phyloP scores from a whole-genome alignment of 2,888 invertebrate genomes.

The Drosophila quinaria region DNA sequence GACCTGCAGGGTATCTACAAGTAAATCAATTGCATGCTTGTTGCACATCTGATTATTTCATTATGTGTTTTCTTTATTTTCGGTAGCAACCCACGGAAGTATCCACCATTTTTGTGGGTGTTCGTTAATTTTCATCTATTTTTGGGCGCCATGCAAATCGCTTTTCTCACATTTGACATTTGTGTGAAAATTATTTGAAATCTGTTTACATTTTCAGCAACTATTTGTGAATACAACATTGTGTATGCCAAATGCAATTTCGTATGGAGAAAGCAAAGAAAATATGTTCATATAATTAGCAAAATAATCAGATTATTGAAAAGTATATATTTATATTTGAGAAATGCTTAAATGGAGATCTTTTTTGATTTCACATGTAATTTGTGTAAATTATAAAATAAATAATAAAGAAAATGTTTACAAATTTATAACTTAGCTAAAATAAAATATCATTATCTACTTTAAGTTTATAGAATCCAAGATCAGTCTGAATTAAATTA shows the following conservation, averaged over 20 bases:
- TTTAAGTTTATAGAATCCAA: no score
- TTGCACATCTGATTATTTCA: conserved; percentile 21
- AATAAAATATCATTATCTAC: no score
- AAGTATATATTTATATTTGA: no score
- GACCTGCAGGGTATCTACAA: conserved; percentile 2
- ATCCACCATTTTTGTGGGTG: conserved; percentile 65
- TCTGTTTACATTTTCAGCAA: conserved; percentile 38
- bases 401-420: no score
- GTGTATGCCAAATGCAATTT: background rate
- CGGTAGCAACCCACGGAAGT: conserved; percentile 64
- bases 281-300: no score
- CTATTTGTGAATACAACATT: conserved; percentile 12
- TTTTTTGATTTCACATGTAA: no score
- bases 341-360: no score
- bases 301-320: no score
- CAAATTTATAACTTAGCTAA: no score
- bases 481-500: no score
- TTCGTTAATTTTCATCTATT: conserved; percentile 51
- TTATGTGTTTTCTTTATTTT: conserved; percentile 30
- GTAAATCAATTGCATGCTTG: background rate
- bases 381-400: no score
- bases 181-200: conserved; percentile 31
- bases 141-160: conserved; percentile 55
- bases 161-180: conserved; percentile 68
- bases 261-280: background rate